Conservation (phyloP, 2,113 vertebrate genomes). For the Thamnaconus septentrionalis region DNA sequence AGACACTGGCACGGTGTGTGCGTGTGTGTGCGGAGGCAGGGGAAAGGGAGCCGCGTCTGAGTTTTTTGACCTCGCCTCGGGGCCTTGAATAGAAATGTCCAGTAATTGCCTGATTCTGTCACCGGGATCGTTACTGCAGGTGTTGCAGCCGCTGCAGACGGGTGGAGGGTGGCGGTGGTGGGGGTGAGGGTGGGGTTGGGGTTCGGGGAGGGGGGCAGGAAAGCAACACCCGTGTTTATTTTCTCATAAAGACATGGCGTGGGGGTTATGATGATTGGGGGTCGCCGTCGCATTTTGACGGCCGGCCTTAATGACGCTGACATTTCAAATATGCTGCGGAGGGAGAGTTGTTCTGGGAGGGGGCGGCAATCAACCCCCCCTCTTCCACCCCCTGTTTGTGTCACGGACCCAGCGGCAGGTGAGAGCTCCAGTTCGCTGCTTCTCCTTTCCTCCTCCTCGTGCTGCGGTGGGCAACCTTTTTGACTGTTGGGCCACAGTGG, state of each 20-base stretch:
- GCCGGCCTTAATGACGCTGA: constrained; percentile 66
- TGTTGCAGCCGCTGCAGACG: constrained; percentile 14
- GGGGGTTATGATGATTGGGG: constrained; percentile 16
- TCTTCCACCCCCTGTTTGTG: constrained; percentile 39
- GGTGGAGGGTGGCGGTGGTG: not conserved
- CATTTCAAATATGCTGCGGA: constrained; percentile 67
- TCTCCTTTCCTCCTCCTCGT: no score
- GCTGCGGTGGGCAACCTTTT: no score
- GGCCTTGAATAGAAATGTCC: constrained; percentile 54
- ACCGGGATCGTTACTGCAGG: constrained; percentile 41
- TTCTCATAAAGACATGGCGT: not conserved
- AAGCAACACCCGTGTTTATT: constrained; percentile 23
- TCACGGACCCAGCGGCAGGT: constrained; percentile 65
- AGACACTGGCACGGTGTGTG: constrained; percentile 6
- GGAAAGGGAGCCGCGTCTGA: no score
- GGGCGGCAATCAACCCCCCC: constrained; percentile 28
- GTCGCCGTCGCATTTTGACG: constrained; percentile 40
- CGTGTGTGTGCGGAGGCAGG: constrained; percentile 12
- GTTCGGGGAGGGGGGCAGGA: constrained; percentile 28
- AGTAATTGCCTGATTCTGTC: constrained; percentile 49
- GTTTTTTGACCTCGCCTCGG: constrained; percentile 42
- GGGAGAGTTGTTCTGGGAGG: constrained; percentile 48
- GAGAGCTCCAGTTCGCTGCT: constrained; percentile 47
- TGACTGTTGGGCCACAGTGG: no score
- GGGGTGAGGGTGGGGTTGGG: constrained; percentile 12